These are phyloP conservation scores for Petrocephalus schoutedeni DNA, from an alignment of 2,797 vertebrate genomes.

Conservation along the genomic window DNA sequence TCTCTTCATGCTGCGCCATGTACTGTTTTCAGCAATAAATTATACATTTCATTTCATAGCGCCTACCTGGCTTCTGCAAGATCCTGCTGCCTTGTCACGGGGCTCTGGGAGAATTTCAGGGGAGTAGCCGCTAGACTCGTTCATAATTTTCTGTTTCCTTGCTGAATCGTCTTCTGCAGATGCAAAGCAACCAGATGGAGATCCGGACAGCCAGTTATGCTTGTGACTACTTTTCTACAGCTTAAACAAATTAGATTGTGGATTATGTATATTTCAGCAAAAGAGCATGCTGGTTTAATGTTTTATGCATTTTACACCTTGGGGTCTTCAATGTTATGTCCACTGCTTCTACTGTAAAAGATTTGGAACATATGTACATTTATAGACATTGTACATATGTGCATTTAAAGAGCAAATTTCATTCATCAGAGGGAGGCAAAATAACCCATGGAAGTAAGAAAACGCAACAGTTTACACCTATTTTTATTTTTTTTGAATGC, in stretches of 20 bases:
- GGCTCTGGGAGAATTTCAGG: not conserved
- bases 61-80: not conserved
- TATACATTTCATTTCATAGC: not conserved
- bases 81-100: not conserved
- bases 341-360: not conserved
- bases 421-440: not conserved
- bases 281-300: not conserved
- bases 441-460: not conserved
- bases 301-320: not conserved
- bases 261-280: not conserved
- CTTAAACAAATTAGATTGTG: not conserved
- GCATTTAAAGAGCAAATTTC: not conserved
- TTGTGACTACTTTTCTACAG: not conserved
- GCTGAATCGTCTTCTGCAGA: not conserved
- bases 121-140: not conserved
- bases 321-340: not conserved
- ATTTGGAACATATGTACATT: not conserved
- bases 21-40: not conserved
- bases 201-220: not conserved
- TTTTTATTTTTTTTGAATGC: not conserved
- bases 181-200: not conserved
- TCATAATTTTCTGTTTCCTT: not conserved
- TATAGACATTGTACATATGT: not conserved
- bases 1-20: not conserved
- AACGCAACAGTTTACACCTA: not conserved